Evolutionary conservation across 1,140 invertebrate species (phyloP).

Genomic region (Acyrthosiphon pisum): DNA sequence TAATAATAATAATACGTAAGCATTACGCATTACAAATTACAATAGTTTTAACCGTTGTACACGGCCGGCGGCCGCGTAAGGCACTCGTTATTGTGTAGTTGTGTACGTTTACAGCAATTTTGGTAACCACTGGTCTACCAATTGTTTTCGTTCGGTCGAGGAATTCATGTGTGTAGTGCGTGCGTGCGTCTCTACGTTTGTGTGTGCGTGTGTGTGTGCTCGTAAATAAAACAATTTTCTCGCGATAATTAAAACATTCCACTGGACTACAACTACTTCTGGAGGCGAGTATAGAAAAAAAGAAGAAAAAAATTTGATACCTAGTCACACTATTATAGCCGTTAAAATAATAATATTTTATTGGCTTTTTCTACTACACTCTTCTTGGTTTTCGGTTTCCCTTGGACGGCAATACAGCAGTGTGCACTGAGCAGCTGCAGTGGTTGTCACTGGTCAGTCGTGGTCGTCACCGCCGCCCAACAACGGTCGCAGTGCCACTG

Average conservation of each 20-base stretch:
- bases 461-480: background rate
- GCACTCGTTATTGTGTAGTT: background rate
- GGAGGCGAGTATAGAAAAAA: background rate
- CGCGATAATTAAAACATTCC: conserved; percentile 54
- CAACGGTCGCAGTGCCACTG: background rate
- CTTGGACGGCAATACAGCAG: too few relatives aligned
- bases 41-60: background rate
- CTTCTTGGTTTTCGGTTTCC: background rate
- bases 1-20: background rate
- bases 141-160: conserved; percentile 40
- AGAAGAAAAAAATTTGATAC: background rate
- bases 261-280: background rate
- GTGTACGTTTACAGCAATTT: background rate
- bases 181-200: background rate
- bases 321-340: background rate
- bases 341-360: background rate
- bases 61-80: background rate
- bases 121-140: conserved; percentile 38
- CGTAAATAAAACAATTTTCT: conserved; percentile 52
- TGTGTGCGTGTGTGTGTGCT: background rate
- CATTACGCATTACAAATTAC: background rate
- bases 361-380: background rate
- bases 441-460: too few relatives aligned
- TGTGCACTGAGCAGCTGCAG: background rate
- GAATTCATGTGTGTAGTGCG: conserved; percentile 20